Conservation (phyloP, 2,888 invertebrate genomes). For the Ethmia dodecea region DNA sequence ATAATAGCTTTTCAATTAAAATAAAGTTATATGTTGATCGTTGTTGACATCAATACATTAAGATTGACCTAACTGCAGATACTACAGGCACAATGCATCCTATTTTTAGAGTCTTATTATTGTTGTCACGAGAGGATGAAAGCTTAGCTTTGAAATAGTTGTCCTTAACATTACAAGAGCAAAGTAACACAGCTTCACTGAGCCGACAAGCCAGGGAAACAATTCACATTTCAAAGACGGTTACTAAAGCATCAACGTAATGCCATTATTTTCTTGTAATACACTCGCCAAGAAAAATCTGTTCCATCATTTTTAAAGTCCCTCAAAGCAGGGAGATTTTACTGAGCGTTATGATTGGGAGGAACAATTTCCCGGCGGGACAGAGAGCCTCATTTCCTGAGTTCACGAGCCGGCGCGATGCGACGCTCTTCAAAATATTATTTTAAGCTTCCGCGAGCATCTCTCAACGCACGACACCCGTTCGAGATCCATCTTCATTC, state of each 20-base stretch:
- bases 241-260: slow-evolving; percentile 27
- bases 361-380: slow-evolving; percentile 72
- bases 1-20: too few species aligned
- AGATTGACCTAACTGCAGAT: too few species aligned
- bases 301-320: slow-evolving; percentile 61
- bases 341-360: slow-evolving; percentile 67
- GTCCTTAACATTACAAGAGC: too few species aligned
- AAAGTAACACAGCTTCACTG: too few species aligned
- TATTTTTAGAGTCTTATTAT: too few species aligned
- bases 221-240: slow-evolving; percentile 27
- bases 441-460: slow-evolving; percentile 66
- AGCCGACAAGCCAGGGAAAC: too few species aligned
- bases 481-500: slow-evolving; percentile 42
- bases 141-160: too few species aligned
- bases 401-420: slow-evolving; percentile 46
- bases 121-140: too few species aligned
- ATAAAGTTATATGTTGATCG: too few species aligned
- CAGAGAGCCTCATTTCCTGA: slow-evolving; percentile 72
- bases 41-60: too few species aligned
- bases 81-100: too few species aligned
- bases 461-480: slow-evolving; percentile 54
- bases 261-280: slow-evolving; percentile 45
- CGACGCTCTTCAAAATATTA: slow-evolving; percentile 64
- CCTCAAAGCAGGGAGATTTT: slow-evolving; percentile 58
- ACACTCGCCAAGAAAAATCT: slow-evolving; percentile 57